phyloP scores from a whole-genome alignment of 2,888 invertebrate genomes.

The Sabellastarte sp. region DNA sequence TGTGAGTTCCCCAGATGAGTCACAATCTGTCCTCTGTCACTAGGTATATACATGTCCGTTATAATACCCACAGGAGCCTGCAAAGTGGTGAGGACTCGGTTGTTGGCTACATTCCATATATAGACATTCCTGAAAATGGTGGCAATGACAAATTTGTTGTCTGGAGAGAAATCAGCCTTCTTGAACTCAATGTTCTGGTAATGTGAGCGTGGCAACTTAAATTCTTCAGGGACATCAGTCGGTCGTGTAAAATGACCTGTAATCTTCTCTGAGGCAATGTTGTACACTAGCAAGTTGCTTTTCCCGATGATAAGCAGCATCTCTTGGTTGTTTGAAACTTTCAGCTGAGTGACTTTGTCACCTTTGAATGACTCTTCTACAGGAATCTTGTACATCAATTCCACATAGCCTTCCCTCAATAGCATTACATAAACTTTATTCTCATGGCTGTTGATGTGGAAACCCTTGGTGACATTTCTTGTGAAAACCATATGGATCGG shows the following conservation, averaged over 20 bases:
- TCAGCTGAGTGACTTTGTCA: conserved; percentile 25
- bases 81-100: conserved; percentile 7
- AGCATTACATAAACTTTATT: conserved; percentile 45
- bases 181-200: conserved; percentile 41
- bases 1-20: conserved; percentile 43
- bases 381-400: conserved; percentile 48
- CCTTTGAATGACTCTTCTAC: conserved; percentile 33
- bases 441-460: conserved; percentile 39
- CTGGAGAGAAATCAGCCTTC: conserved; percentile 48
- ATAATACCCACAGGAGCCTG: conserved; percentile 33
- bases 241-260: conserved; percentile 43
- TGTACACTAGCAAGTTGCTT: conserved; percentile 43
- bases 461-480: conserved; percentile 41
- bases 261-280: conserved; percentile 41
- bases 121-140: conserved; percentile 55
- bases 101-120: conserved; percentile 44
- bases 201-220: conserved; percentile 48
- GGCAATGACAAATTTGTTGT: conserved; percentile 47
- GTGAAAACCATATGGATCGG: conserved; percentile 44
- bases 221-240: conserved; percentile 46
- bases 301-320: conserved; percentile 20
- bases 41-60: conserved; percentile 35
- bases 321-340: conserved; percentile 22
- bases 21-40: conserved; percentile 18
- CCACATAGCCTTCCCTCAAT: conserved; percentile 41